Evolutionary conservation across 2,113 vertebrate genomes (phyloP).

Genomic region (Vanacampus margaritifer): DNA sequence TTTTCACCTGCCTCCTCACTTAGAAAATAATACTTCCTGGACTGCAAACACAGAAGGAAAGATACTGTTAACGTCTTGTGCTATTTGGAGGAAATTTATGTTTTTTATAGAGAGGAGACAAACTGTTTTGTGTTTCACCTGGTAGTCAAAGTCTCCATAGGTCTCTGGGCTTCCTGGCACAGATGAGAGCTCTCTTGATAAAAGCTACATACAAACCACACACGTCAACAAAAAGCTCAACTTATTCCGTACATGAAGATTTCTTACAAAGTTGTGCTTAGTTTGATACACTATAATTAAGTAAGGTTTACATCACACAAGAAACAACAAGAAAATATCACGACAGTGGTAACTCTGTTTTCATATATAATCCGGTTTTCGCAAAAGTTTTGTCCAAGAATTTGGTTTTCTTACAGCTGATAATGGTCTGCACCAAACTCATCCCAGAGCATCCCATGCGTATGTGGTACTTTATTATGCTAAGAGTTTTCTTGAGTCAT

Average conservation of each 20-base stretch:
- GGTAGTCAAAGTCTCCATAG: slow-evolving; percentile 84
- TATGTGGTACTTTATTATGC: too few species aligned
- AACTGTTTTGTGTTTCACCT: slow-evolving; percentile 67
- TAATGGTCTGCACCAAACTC: too few species aligned
- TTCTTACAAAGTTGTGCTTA: background rate
- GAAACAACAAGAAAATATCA: too few species aligned
- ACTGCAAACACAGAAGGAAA: slow-evolving; percentile 64
- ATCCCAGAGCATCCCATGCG: too few species aligned
- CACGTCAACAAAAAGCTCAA: background rate
- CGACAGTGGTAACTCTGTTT: too few species aligned
- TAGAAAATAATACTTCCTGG: slow-evolving; percentile 88
- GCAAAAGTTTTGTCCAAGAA: too few species aligned
- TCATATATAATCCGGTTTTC: too few species aligned
- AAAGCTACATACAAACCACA: slow-evolving; percentile 67
- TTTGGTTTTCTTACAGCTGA: too few species aligned
- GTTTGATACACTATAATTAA: background rate
- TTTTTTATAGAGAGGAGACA: background rate
- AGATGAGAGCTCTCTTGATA: slow-evolving; percentile 76
- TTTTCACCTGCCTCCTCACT: slow-evolving; percentile 81
- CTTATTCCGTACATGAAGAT: background rate
- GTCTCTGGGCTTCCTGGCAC: slow-evolving; percentile 76
- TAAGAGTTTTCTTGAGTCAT: too few species aligned
- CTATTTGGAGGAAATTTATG: background rate
- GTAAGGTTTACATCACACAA: too few species aligned
- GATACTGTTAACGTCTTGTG: background rate